These are phyloP conservation scores for Lytechinus variegatus DNA, from an alignment of 35 echinoderm and acorn worm species.

Conservation along the genomic window DNA sequence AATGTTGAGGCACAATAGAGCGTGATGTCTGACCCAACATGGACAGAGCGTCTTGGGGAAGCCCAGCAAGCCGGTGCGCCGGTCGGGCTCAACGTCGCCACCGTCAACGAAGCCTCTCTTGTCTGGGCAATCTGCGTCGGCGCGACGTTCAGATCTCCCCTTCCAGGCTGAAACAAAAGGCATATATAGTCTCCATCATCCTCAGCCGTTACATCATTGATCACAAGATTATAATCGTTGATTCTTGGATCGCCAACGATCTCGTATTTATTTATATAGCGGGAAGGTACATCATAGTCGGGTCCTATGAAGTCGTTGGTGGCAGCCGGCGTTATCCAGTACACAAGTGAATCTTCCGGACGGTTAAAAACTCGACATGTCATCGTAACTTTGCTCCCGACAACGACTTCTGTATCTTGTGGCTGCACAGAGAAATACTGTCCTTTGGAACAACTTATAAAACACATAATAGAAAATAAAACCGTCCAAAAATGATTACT, in stretches of 20 bases:
- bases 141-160: neutral
- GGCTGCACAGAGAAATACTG: slow-evolving; percentile 40
- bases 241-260: slow-evolving; percentile 14
- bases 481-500: neutral
- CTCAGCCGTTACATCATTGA: neutral
- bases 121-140: neutral
- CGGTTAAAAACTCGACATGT: slow-evolving; percentile 24
- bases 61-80: slow-evolving; percentile 29
- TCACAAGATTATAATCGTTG: slow-evolving; percentile 34
- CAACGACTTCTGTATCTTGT: slow-evolving; percentile 18
- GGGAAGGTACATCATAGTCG: neutral
- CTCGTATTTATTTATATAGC: neutral
- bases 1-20: neutral
- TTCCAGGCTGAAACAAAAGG: neutral
- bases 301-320: slow-evolving; percentile 5
- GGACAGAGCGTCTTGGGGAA: neutral
- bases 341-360: neutral
- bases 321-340: neutral
- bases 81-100: slow-evolving; percentile 17
- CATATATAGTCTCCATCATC: slow-evolving; percentile 12
- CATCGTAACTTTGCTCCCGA: neutral
- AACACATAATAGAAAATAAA: neutral
- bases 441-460: neutral
- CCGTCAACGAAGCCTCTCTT: neutral
- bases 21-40: neutral